phyloP scores from a whole-genome alignment of 2,113 vertebrate species.

The Petrocephalus zakoni region DNA sequence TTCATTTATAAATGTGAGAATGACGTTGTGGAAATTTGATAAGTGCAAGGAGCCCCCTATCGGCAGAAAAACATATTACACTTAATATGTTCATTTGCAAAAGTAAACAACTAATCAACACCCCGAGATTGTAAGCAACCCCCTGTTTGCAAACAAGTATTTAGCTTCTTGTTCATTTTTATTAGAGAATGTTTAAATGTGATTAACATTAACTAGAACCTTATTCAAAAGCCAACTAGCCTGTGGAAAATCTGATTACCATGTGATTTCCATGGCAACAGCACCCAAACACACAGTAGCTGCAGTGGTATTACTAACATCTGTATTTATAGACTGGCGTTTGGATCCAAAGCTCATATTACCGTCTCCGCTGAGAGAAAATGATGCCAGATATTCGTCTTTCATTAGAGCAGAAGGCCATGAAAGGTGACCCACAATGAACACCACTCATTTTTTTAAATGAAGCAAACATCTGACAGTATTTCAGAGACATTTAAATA shows the following conservation, averaged over 20 bases:
- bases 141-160: not conserved
- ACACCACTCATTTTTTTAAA: not conserved
- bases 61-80: conserved; percentile 23
- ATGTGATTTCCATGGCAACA: conserved; percentile 36
- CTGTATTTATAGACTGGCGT: not conserved
- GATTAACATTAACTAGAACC: not conserved
- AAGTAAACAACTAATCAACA: not conserved
- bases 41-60: conserved; percentile 41
- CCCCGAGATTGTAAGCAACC: not conserved
- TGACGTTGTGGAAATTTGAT: not conserved
- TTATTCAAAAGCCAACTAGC: not conserved
- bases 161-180: not conserved
- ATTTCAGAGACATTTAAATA: not conserved
- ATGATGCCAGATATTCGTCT: not conserved
- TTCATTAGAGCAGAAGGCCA: not conserved
- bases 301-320: conserved; percentile 23
- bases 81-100: not conserved
- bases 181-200: not conserved
- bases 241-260: not conserved
- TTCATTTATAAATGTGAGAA: not conserved
- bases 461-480: not conserved
- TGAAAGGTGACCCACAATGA: not conserved
- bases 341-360: not conserved
- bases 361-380: not conserved
- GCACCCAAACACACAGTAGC: conserved; percentile 40